phyloP scores from a whole-genome alignment of 2,797 vertebrate genomes.

The Iguana delicatissima region DNA sequence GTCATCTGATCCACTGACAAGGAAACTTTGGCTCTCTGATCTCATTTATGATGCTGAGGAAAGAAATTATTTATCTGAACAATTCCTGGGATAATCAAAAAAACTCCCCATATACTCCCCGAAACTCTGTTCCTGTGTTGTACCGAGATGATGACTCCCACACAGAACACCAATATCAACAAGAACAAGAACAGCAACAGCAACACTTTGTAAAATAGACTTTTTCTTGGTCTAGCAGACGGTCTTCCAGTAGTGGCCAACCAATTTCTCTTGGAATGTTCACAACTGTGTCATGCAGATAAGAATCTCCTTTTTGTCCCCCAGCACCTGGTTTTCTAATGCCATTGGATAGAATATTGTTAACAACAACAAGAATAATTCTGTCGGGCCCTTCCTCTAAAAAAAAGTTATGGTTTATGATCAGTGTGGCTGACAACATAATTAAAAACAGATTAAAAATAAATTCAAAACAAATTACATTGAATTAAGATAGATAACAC shows the following conservation, averaged over 20 bases:
- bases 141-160: conserved; percentile 87
- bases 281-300: background rate
- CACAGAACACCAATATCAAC: no score
- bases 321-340: no score
- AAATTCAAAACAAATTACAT: no score
- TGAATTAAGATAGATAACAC: no score
- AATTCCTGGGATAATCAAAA: conserved; percentile 82
- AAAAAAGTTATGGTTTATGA: no score
- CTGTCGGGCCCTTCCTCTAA: no score
- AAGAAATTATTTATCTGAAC: conserved; percentile 86
- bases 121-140: conserved; percentile 81
- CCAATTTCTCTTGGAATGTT: background rate
- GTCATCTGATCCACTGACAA: conserved; percentile 71
- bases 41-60: conserved; percentile 90
- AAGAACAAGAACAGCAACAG: no score
- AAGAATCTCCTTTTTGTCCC: background rate
- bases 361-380: no score
- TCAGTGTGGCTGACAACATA: no score
- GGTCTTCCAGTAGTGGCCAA: background rate
- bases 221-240: background rate
- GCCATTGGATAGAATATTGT: background rate
- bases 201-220: no score
- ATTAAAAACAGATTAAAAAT: no score
- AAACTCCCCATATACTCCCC: conserved; percentile 86
- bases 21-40: conserved; percentile 91